Percentiles rank a stretch among this genome's conserved stretches.
Conservation (phyloP, 2,113 vertebrate species). For the Ctenodactylus gundi region DNA sequence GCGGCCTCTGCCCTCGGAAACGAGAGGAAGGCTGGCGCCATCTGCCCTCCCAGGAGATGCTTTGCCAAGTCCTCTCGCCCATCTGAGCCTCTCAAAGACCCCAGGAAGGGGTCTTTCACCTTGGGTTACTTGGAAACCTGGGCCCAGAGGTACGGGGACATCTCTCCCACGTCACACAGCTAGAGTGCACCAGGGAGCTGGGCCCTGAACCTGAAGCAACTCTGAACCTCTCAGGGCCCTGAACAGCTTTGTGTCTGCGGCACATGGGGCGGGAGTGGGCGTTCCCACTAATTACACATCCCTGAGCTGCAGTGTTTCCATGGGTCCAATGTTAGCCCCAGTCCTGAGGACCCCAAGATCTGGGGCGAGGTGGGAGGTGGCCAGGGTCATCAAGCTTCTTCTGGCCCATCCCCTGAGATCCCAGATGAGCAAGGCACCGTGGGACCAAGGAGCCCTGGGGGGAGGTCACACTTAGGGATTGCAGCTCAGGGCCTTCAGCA, state of each 20-base stretch:
- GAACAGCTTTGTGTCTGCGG: neutral
- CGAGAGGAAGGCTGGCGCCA: neutral
- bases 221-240: neutral
- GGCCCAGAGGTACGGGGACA: neutral
- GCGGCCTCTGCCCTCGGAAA: neutral
- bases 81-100: neutral
- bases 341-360: neutral
- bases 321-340: neutral
- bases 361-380: fast-evolving
- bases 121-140: neutral
- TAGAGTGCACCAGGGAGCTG: fast-evolving
- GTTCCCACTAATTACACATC: neutral
- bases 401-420: fast-evolving
- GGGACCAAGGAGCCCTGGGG: fast-evolving
- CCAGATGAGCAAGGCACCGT: neutral
- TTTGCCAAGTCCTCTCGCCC: fast-evolving
- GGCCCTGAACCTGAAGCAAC: neutral
- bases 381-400: neutral
- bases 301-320: neutral
- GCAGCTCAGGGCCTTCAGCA: fast-evolving
- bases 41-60: neutral
- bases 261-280: neutral
- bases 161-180: fast-evolving
- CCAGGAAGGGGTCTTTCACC: neutral
- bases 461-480: too few species aligned